Conservation (phyloP, 2,113 vertebrate genomes). For the Ammodytes marinus region DNA sequence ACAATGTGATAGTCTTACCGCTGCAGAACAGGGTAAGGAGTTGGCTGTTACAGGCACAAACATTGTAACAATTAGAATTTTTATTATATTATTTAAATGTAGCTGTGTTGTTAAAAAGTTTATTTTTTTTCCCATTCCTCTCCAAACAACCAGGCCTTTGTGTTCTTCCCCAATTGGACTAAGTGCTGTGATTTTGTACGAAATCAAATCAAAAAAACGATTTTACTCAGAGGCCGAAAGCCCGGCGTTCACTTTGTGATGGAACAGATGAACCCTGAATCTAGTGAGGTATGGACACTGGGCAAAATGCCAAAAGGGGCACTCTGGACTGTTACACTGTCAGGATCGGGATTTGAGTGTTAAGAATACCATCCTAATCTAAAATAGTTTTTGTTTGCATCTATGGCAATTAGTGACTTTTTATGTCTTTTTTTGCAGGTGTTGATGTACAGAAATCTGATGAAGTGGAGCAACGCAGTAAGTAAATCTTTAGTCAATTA, state of each 20-base stretch:
- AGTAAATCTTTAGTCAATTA: not conserved
- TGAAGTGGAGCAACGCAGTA: constrained; percentile 47
- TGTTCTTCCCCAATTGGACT: constrained; percentile 9
- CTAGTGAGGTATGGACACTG: constrained; percentile 29
- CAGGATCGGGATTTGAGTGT: no score
- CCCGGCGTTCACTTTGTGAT: constrained; percentile 27
- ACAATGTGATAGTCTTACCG: constrained; percentile 40
- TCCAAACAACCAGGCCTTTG: constrained; percentile 41
- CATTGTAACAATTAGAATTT: no score
- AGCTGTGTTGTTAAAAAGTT: not conserved
- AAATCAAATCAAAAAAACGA: not conserved
- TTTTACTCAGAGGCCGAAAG: accelerated
- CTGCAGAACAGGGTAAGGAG: constrained; percentile 56
- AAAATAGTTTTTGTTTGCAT: not conserved
- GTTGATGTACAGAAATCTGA: constrained; percentile 30
- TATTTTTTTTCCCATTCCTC: not conserved
- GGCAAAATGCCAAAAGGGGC: not conserved
- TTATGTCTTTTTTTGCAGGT: constrained; percentile 34
- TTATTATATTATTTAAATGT: no score
- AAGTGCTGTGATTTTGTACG: constrained; percentile 3
- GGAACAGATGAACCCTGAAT: not conserved
- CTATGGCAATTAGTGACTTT: not conserved
- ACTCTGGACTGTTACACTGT: no score
- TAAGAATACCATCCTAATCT: no score
- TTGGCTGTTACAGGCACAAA: not conserved